A percentile compares a stretch with the other conserved stretches of the same genome.
Evolutionary conservation across 2,113 vertebrate species (phyloP).

Genomic region (Notechis scutatus): DNA sequence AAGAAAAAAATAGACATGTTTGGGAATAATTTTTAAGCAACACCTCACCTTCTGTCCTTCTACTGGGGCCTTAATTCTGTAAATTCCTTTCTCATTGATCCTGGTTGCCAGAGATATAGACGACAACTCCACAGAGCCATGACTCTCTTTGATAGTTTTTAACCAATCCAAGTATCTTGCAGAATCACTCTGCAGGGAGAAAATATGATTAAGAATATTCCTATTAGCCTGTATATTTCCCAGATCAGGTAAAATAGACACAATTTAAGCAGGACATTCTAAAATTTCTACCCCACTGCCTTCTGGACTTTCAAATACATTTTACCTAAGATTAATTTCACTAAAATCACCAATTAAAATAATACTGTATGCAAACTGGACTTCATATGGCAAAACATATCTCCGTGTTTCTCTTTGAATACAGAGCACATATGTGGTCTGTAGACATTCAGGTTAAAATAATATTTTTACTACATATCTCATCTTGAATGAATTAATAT

Average conservation of each 20-base stretch:
- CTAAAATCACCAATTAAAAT: neutral
- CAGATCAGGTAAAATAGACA: neutral
- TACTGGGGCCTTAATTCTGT: conserved; percentile 74
- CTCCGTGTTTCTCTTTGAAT: neutral
- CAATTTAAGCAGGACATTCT: neutral
- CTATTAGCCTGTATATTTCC: neutral
- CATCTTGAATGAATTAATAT: neutral
- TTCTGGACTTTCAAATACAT: neutral
- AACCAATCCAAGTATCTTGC: conserved; percentile 90
- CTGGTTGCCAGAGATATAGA: conserved; percentile 88
- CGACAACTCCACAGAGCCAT: conserved; percentile 92
- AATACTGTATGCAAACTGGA: neutral
- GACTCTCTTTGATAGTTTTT: conserved; percentile 92
- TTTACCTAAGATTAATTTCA: neutral
- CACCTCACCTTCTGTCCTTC: conserved; percentile 68
- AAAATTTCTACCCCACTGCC: neutral
- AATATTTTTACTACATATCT: neutral
- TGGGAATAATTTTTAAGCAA: neutral
- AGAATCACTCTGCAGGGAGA: conserved; percentile 76
- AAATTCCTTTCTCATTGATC: conserved; percentile 87
- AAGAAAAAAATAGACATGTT: neutral
- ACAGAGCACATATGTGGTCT: neutral
- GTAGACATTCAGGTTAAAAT: neutral
- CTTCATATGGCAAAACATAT: neutral
- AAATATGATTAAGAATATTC: neutral